Conservation (phyloP, 2,113 vertebrate genomes). For the Sceloporus undulatus region DNA sequence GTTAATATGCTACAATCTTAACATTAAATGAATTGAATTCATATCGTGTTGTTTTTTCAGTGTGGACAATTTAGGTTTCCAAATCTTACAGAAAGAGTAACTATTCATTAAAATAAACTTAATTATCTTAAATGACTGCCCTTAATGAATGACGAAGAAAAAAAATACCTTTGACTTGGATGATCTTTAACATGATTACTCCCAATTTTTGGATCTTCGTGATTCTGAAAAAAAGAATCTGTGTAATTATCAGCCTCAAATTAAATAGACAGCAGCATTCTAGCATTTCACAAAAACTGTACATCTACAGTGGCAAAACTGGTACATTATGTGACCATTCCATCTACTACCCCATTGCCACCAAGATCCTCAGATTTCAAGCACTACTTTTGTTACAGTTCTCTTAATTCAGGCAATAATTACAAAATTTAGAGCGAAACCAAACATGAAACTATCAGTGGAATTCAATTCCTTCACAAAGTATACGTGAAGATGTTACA, state of each 20-base stretch:
- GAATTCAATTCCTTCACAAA: not conserved
- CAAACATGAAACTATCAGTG: not conserved
- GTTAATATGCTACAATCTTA: not conserved
- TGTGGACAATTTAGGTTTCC: not conserved
- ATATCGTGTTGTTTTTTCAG: not conserved
- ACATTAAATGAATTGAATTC: not conserved
- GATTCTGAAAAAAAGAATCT: slow-evolving; percentile 67
- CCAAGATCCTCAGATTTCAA: not conserved
- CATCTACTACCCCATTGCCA: not conserved
- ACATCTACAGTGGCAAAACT: not conserved
- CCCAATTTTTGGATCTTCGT: slow-evolving; percentile 53
- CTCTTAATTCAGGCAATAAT: not conserved
- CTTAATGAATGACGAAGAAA: slow-evolving; percentile 17
- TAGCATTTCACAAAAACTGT: not conserved
- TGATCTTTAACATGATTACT: slow-evolving; percentile 53
- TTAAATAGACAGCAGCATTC: not conserved
- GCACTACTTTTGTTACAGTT: not conserved
- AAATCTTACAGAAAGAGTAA: not conserved
- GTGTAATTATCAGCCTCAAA: not conserved
- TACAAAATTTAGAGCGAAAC: not conserved
- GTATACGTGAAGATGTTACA: not conserved
- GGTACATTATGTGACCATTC: not conserved
- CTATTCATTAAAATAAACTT: not conserved
- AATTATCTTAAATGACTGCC: not conserved
- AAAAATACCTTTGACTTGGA: slow-evolving; percentile 71